Evolutionary conservation across 1,140 invertebrate species (phyloP), one percentile per base, ranked within the genome.

Genomic region (Drosophila miranda): DNA sequence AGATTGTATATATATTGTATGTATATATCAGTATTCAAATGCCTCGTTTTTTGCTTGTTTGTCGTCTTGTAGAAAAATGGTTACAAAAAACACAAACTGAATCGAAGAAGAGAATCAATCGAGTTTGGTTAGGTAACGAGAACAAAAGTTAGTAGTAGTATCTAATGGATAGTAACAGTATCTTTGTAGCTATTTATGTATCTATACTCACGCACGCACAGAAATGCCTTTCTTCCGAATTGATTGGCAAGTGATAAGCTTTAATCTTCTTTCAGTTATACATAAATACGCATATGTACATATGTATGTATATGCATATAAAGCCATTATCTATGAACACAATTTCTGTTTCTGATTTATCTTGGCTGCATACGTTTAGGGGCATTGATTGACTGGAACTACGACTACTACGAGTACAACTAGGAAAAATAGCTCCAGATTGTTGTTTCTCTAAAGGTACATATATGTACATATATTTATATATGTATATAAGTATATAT

Each of bases 211-310:
- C 61, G 54, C 62, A 66, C 43, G 48, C 71, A 58, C 45, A 52
- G 43, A 44, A 55, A 57, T 64, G 86, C 75, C 34, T 87, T 66
- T 80, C 83, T 75, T 87, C 69, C 71, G 53, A 82, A 67, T 87
- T 87, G 82, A 67, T 87, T 87, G 82, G 82, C 82, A 82, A 87
- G 82, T 87, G 74, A 78, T 82, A 77, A 82, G 78, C 75, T 87
- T 83, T 77, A 63, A 67, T 76, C 57, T 59, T 80, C 57, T 55
- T 58, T 77, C 80, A 26, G 61, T 75, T 75, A 62, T 48, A 42
- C 49, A 56, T 75, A 62, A 41, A 34, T 4, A 23, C 4, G 5
- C 5, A 26, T 42, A 16, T 64, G 38, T 62, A 23, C 67, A 58
- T 57, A 38, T 60, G 38, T 30, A 42, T 43, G 13, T 26, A 23